Percentiles rank a stretch among this genome's conserved stretches.
Conservation (phyloP, 2,113 vertebrate genomes). For the Limnothrissa miodon region DNA sequence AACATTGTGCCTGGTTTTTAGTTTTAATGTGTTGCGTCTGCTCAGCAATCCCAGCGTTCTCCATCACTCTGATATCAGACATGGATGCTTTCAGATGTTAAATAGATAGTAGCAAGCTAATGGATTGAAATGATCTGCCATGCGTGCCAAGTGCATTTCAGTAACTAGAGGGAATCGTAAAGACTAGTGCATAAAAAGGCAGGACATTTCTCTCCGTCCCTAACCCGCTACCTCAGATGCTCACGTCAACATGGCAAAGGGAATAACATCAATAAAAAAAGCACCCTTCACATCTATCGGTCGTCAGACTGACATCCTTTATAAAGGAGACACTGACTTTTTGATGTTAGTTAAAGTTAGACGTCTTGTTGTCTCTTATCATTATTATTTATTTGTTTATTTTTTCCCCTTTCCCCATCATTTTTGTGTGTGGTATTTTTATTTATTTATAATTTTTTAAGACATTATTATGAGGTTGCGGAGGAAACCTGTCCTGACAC, state of each 20-base stretch:
- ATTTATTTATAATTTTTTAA: not conserved
- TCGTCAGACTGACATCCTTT: not conserved
- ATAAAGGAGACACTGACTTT: constrained; percentile 44
- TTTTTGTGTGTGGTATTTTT: not conserved
- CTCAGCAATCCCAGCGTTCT: not conserved
- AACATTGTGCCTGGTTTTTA: not conserved
- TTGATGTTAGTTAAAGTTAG: constrained; percentile 35
- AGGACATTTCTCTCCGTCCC: not conserved
- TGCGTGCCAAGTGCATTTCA: not conserved
- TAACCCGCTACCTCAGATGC: not conserved
- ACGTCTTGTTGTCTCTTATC: not conserved
- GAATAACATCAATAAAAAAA: constrained; percentile 7
- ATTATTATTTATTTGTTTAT: not conserved
- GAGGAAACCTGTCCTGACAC: constrained; percentile 48
- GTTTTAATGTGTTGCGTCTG: not conserved
- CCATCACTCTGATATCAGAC: not conserved
- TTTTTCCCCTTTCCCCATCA: not conserved
- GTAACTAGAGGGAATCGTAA: not conserved
- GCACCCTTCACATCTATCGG: not conserved
- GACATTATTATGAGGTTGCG: constrained; percentile 24
- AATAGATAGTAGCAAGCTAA: not conserved
- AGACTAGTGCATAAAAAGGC: not conserved
- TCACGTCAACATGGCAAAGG: not conserved
- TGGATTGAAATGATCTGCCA: not conserved
- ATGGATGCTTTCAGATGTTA: not conserved